Evolutionary conservation across 2,113 vertebrate genomes (phyloP), one percentile per base, ranked within the genome.

Genomic region (Thryonomys swinderianus): DNA sequence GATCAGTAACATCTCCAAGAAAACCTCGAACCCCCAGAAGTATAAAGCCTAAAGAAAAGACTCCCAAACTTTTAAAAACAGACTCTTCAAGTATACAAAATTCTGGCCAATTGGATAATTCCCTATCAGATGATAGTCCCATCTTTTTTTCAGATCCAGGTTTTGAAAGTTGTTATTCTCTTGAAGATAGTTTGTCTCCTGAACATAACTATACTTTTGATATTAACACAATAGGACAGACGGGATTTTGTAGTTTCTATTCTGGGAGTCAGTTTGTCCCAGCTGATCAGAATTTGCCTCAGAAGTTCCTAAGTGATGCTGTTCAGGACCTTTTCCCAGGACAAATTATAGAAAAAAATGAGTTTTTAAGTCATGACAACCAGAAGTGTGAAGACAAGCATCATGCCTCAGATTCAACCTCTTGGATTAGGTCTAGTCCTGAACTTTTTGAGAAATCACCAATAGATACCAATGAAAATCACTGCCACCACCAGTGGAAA

Each of bases 161-260:
- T 87, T 98, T 99, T 98, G 99, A 99, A 98, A 99, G 99, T 96
- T 99, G 99, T 98, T 99, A 99, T 59, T 99, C 99, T 0, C 99
- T 99, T 96, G 99, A 99, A 98, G 99, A 99, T 93, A 99, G 99
- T 94, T 98, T 99, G 78, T 99, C 99, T 80, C 99, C 99, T 92
- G 99, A 99, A 93, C 99, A 99, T 97, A 99, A 99, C 98, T 99
- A 99, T 94, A 99, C 98, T 97, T 99, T 99, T 98, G 99, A 99
- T 98, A 99, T 99, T 93, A 99, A 99, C 94, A 95, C 99, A 66
- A 99, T 99, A 88, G 99, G 99, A 40, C 99, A 99, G 97, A 98
- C 99, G 0, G 99, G 99, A 90, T 99, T 99, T 98, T 99, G 99
- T 88, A 99, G 99, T 97, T 98, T 99, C 40, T 99, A 99, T 97